Evolutionary conservation across 2,113 vertebrate species (phyloP), one percentile per base, ranked within the genome.

Genomic region (Mustela nigripes): DNA sequence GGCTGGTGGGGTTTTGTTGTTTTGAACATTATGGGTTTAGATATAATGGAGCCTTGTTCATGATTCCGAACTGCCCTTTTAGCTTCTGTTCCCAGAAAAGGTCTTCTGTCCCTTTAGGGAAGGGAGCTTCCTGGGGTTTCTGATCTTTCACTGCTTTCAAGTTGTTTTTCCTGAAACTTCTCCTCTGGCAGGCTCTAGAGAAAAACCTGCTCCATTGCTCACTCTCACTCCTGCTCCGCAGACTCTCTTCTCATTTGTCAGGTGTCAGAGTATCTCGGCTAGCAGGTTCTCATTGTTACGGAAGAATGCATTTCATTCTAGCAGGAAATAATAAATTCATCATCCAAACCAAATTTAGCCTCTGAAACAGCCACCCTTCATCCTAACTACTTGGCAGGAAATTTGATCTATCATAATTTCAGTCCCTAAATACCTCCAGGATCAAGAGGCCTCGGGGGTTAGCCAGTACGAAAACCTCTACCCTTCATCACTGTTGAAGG

Each of bases 31-130:
- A 56, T 21, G 50, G 50, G 9, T 58, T n/a, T 93, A 62, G 74
- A 89, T 94, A 96, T 69, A 98, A 96, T 84, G 69, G 42, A 90
- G 92, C 80, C 90, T 97, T 98, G 92, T 98, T 97, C 36, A 9
- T 86, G 21, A 93, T 95, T 97, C 58, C 5, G 4, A 87, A 28
- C 50, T 96, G 92, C 94, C 82, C 92, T 96, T 97, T 88, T 24
- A 76, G 92, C 80, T 92, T 60, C 87, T 90, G n/a, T 93, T 91
- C 86, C 95, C 42, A 96, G 80, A 85, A 95, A 94, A 97, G 78
- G 26, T 94, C 89, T 95, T 8, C 3, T 65, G 39, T 85, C 63
- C 18, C 39, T 93, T 7, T 18, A 74, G 65, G 74, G 92, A 56
- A 76, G 83, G 94, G 63, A 58, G 31, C 71, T 94, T 92, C 89